Base-by-base conservation (phyloP, 2,888 invertebrate genomes). In the Limnephilus auricula region DNA sequence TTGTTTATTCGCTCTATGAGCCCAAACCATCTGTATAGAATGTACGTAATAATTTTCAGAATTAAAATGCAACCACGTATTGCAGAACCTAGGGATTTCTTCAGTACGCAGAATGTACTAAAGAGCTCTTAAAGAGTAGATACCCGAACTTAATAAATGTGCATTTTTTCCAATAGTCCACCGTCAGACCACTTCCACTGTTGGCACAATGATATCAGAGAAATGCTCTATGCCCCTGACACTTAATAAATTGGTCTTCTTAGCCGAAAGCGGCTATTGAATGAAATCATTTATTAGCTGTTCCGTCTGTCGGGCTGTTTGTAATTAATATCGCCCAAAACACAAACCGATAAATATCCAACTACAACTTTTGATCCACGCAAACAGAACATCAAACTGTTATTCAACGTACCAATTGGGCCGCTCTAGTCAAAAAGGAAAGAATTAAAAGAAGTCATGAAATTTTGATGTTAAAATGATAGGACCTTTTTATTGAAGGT, bases 201-300 rank as follows among this genome's bases (percentile, higher is more conserved):
- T 9, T 85, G n/a, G 84, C 5, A 30, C n/a, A 85, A n/a, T 15
- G 18, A 50, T 90, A 83, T 12, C 40, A 65, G 83, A 40, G 65
- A 84, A 85, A 85, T 83, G 89, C 79, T 90, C 87, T 79, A 82
- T 92, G 92, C 88, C 65, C 84, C 86, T 91, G 93, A 93, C 93
- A 91, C 89, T 89, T 91, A 90, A 93, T 92, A 92, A 93, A 93
- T 93, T 79, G 91, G 87, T 65, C 91, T 92, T 92, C 92, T 93
- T 90, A 92, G 90, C 92, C 90, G 91, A 93, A 93, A 93, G 93
- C 93, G 90, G 83, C 92, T 92, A 92, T 93, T 90, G 93, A 93
- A 92, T 92, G 92, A 87, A 90, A 91, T 92, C 93, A 93, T 93
- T 93, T 91, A 92, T 93, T 89, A 92, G 90, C 89, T 92, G 90